phyloP scores from a whole-genome alignment of 2,113 vertebrate species.

The Aphelocoma coerulescens region DNA sequence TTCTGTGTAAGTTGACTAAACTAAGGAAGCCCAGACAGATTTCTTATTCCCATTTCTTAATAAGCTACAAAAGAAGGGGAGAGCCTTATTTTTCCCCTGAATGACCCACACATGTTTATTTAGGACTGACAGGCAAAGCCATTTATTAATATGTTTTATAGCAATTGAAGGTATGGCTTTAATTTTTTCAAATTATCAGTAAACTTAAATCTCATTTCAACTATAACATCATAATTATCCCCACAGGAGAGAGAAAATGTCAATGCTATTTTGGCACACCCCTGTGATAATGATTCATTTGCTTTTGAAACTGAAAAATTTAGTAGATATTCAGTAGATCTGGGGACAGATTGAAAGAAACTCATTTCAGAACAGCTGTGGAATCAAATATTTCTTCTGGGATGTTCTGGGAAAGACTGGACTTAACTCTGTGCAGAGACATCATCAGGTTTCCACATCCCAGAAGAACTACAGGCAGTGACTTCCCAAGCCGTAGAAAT shows the following conservation, averaged over 20 bases:
- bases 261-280: not conserved
- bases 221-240: not conserved
- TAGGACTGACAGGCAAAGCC: not conserved
- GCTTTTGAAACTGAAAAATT: not conserved
- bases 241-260: not conserved
- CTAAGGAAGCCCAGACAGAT: not conserved
- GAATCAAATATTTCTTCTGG: not conserved
- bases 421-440: not conserved
- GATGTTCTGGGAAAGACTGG: not conserved
- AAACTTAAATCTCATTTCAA: not conserved
- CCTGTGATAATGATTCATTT: not conserved
- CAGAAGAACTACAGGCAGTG: not conserved
- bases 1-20: not conserved
- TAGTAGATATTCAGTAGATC: not conserved
- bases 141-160: not conserved
- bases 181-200: not conserved
- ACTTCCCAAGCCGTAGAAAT: not conserved
- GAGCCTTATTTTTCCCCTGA: not conserved
- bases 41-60: not conserved
- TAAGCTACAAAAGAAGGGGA: not conserved
- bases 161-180: not conserved
- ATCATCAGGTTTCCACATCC: not conserved
- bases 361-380: not conserved
- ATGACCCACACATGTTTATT: not conserved
- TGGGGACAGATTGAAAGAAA: not conserved